These are phyloP conservation scores for Pangasius larnaudii DNA, from an alignment of 2,797 vertebrate genomes.

Conservation along the genomic window DNA sequence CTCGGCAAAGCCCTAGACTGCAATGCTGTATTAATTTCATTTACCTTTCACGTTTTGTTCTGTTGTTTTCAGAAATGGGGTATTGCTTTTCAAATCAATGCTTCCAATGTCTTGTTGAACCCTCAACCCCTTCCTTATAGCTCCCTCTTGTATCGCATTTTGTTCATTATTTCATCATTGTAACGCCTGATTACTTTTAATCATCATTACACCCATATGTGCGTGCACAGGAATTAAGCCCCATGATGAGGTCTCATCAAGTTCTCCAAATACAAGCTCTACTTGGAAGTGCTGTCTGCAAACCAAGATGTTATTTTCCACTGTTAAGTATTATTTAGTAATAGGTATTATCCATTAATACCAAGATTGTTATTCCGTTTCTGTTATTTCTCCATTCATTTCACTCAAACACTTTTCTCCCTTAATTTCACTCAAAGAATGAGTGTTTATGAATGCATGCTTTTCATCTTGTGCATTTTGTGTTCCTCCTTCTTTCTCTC, in stretches of 20 bases:
- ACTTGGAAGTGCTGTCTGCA: neutral
- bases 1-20: neutral
- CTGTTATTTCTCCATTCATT: neutral
- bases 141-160: neutral
- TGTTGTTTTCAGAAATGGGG: neutral
- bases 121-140: neutral
- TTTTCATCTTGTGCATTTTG: neutral
- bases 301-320: neutral
- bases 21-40: neutral
- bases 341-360: neutral
- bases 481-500: neutral
- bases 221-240: neutral
- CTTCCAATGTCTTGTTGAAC: neutral
- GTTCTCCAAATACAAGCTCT: neutral
- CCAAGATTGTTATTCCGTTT: neutral
- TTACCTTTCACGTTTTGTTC: constrained; percentile 23
- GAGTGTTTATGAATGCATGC: constrained; percentile 10
- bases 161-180: constrained; percentile 19
- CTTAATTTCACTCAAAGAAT: neutral
- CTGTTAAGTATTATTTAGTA: neutral
- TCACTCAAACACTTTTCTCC: no score
- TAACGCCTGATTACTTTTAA: constrained; percentile 8
- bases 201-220: neutral
- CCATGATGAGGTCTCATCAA: neutral
- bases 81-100: neutral